phyloP scores from a whole-genome alignment of 2,797 vertebrate genomes.

The Sebastes oblongus region DNA sequence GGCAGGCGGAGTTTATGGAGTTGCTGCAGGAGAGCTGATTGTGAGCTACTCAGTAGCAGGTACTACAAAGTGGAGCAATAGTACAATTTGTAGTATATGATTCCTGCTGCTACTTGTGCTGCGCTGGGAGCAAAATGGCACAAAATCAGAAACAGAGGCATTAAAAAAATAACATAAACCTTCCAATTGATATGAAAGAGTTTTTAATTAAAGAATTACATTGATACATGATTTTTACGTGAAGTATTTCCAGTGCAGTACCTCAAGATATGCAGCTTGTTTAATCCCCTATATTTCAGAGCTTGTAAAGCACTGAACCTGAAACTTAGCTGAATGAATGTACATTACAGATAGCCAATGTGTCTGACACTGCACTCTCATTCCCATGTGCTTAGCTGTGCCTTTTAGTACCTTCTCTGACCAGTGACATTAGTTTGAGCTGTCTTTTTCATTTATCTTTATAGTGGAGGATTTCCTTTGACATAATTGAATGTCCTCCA shows the following conservation, averaged over 20 bases:
- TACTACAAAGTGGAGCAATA: slow-evolving; percentile 10
- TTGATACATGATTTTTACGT: slow-evolving; percentile 40
- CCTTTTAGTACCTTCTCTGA: slow-evolving; percentile 50
- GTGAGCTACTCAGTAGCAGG: slow-evolving; percentile 33
- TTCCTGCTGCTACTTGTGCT: slow-evolving; percentile 14
- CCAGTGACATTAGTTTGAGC: slow-evolving; percentile 38
- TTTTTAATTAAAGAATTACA: slow-evolving; percentile 38
- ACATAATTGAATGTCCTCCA: slow-evolving; percentile 9
- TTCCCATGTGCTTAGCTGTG: slow-evolving; percentile 64
- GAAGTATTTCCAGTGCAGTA: slow-evolving; percentile 44
- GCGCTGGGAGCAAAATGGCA: neutral
- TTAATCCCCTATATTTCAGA: slow-evolving; percentile 66
- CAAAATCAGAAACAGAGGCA: neutral
- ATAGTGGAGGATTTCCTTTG: slow-evolving; percentile 6
- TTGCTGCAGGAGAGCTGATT: slow-evolving; percentile 46
- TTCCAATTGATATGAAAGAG: slow-evolving; percentile 31
- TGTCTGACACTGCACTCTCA: slow-evolving; percentile 73
- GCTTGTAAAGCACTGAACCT: slow-evolving; percentile 72
- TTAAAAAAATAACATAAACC: slow-evolving; percentile 17
- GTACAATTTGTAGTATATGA: neutral
- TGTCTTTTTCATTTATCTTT: slow-evolving; percentile 26
- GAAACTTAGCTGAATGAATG: slow-evolving; percentile 74
- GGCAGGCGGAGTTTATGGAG: slow-evolving; percentile 33
- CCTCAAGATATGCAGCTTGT: slow-evolving; percentile 57
- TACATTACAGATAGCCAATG: slow-evolving; percentile 71